Percentiles rank a stretch among this genome's conserved stretches.
These are phyloP conservation scores for Nibea albiflora DNA, from an alignment of 2,113 vertebrate genomes.

Conservation along the genomic window DNA sequence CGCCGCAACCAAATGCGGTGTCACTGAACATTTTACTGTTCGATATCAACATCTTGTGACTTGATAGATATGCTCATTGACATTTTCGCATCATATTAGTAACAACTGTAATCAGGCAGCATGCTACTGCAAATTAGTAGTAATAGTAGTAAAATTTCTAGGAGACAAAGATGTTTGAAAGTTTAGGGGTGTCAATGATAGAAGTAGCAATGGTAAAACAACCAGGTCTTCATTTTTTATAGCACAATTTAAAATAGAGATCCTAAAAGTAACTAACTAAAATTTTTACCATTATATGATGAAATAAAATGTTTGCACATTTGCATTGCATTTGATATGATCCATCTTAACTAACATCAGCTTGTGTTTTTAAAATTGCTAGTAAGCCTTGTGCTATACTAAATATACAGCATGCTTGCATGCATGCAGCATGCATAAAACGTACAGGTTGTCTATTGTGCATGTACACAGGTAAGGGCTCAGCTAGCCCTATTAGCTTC, in stretches of 20 bases:
- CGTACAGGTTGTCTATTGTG: not conserved
- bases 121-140: too few relatives aligned
- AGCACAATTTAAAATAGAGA: not conserved
- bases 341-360: not conserved
- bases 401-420: too few relatives aligned
- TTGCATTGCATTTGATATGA: not conserved
- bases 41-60: not conserved
- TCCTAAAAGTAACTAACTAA: not conserved
- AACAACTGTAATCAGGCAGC: not conserved
- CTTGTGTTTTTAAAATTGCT: not conserved
- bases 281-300: not conserved
- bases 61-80: not conserved
- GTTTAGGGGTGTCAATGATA: not conserved
- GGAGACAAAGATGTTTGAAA: not conserved
- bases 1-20: not conserved
- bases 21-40: not conserved
- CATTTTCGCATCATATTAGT: not conserved
- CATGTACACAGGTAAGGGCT: constrained; percentile 6
- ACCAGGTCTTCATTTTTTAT: not conserved
- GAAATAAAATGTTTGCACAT: not conserved
- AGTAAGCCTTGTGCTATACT: not conserved
- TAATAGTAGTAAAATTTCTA: too few relatives aligned
- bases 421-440: not conserved
- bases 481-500: constrained; percentile 24
- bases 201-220: not conserved